Percentiles rank a stretch among this genome's conserved stretches.
phyloP scores from a whole-genome alignment of 2,797 vertebrate species.

The Lophotriccus pileatus region DNA sequence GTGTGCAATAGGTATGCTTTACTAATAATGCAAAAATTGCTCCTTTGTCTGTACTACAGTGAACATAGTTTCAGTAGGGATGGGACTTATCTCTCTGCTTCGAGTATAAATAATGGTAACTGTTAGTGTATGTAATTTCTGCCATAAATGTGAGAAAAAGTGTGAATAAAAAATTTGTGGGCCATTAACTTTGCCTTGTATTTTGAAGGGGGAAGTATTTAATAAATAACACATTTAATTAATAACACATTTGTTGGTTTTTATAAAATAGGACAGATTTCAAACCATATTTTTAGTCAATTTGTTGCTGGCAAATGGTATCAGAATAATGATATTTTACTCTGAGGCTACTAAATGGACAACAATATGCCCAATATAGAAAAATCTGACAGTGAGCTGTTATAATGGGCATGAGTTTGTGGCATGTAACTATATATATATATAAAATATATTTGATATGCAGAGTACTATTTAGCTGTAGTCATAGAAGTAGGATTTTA shows the following conservation, averaged over 20 bases:
- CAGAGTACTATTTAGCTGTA: background rate
- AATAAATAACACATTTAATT: background rate
- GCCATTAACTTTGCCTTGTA: background rate
- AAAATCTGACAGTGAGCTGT: background rate
- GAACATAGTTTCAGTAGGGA: background rate
- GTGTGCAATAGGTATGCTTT: background rate
- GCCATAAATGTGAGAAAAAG: background rate
- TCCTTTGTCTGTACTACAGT: background rate
- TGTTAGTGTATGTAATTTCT: background rate
- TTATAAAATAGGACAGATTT: background rate
- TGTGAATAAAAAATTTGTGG: background rate
- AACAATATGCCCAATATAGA: background rate
- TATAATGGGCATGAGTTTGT: background rate
- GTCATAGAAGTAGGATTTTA: background rate
- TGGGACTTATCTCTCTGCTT: background rate
- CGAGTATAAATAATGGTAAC: background rate
- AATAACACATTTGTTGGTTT: background rate
- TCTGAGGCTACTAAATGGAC: background rate
- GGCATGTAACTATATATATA: background rate
- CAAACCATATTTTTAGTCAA: background rate
- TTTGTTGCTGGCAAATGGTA: background rate
- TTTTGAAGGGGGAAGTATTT: background rate
- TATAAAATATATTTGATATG: background rate
- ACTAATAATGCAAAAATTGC: background rate
- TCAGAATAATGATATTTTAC: background rate